phyloP scores from a whole-genome alignment of 2,113 vertebrate species.

The Mustela lutreola region DNA sequence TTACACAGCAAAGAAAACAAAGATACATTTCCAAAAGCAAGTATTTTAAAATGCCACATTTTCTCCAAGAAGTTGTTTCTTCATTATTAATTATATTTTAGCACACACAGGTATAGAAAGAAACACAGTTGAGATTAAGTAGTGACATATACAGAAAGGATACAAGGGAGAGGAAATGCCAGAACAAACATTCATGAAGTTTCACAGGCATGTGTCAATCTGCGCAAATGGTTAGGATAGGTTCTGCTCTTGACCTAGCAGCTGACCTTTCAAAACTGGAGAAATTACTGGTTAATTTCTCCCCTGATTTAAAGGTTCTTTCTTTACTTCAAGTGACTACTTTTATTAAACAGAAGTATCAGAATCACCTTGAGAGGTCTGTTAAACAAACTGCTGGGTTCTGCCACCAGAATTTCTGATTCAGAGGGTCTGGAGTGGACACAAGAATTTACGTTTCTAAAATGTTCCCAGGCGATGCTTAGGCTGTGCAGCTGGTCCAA shows the following conservation, averaged over 20 bases:
- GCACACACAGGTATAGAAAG: not conserved
- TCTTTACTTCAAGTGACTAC: not conserved
- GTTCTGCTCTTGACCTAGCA: constrained; percentile 1
- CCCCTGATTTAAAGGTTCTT: not conserved
- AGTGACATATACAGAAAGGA: not conserved
- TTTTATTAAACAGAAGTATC: not conserved
- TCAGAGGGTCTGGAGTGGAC: not conserved
- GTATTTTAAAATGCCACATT: constrained; percentile 14
- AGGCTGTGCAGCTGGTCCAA: not conserved
- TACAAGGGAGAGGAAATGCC: not conserved
- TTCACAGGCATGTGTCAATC: not conserved
- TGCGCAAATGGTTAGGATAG: constrained; percentile 1
- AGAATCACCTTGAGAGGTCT: not conserved
- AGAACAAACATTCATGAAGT: constrained; percentile 26
- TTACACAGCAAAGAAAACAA: constrained; percentile 47
- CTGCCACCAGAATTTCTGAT: not conserved
- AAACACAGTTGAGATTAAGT: not conserved
- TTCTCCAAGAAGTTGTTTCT: not conserved
- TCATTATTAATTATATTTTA: constrained; percentile 43
- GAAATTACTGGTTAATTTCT: constrained; percentile 1
- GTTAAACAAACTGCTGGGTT: not conserved
- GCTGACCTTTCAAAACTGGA: constrained; percentile 50
- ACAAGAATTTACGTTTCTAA: not conserved
- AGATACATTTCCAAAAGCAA: constrained; percentile 40
- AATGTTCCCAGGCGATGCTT: not conserved